Evolutionary conservation across 2,888 invertebrate species (phyloP), one percentile per base, ranked within the genome.

Genomic region (Agonopterix subpropinquella): DNA sequence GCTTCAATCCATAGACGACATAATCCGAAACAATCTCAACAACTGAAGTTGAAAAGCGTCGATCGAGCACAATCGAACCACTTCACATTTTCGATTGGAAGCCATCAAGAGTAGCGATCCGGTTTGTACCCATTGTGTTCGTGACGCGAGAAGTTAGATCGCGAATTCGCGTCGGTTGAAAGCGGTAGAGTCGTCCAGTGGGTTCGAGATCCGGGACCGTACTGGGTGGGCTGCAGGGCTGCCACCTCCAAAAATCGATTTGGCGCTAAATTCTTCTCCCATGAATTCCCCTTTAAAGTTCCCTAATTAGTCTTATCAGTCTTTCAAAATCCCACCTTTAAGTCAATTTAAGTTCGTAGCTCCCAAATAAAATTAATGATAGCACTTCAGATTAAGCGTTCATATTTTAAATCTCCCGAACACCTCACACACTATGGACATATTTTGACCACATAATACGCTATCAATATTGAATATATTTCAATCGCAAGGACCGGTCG

Each of bases 11-110:
- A 11, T 11, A n/a, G 11, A 28, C 11, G 41, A 46, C 52, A 56
- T 53, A 47, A 52, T 54, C 53, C 53, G 39, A 45, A 42, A 41
- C 52, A 18, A 8, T 48, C 8, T n/a, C 15, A 45, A 13, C 11
- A 36, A 35, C 8, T 39, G 0, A 13, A 13, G 42, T 11, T 11
- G 13, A 11, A n/a, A 11, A 39, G 37, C 18, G 39, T 10, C 45
- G 36, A 28, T 36, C 39, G 41, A 47, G 47, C 57, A 57, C 59
- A 57, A 60, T 57, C 52, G 50, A 54, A 52, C 57, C 71, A 78
- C 75, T 77, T 77, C 73, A 77, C 76, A 73, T 73, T 64, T 65
- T 72, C 64, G 61, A 61, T 64, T 62, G 60, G 62, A 61, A 59
- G 56, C 55, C 57, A 61, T 73, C 62, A 65, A 69, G 62, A 60